Percentiles rank a stretch among this genome's conserved stretches.
phyloP scores from a whole-genome alignment of 2,113 vertebrate genomes.

The Eulemur rufifrons region DNA sequence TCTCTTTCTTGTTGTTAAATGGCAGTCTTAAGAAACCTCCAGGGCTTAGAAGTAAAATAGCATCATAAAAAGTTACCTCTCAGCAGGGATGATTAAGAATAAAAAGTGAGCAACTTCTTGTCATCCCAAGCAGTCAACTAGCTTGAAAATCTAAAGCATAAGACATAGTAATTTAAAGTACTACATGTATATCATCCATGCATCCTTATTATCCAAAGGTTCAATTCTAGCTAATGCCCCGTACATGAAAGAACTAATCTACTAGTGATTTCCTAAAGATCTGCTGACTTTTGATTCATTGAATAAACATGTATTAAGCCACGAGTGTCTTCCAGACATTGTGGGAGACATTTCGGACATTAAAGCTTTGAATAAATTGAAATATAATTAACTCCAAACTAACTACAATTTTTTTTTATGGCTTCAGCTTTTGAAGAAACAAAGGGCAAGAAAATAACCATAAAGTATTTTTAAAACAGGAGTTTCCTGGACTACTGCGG shows the following conservation, averaged over 20 bases:
- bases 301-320: constrained; percentile 10
- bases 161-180: neutral
- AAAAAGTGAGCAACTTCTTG: neutral
- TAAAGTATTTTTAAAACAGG: neutral
- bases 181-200: neutral
- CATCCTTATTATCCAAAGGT: neutral
- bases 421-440: neutral
- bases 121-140: neutral
- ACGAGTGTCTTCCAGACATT: neutral
- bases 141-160: neutral
- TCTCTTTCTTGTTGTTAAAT: neutral
- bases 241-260: neutral
- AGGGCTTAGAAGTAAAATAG: constrained; percentile 1
- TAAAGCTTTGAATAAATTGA: constrained; percentile 22
- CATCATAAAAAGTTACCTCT: neutral
- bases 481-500: neutral
- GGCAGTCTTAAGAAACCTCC: neutral
- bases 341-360: neutral
- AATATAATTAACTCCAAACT: neutral
- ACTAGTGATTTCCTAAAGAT: neutral
- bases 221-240: neutral
- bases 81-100: neutral
- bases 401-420: constrained; percentile 16
- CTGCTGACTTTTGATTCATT: neutral
- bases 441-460: neutral